Conservation (phyloP, 2,888 invertebrate species). For the Zaprionus obscuricornis region DNA sequence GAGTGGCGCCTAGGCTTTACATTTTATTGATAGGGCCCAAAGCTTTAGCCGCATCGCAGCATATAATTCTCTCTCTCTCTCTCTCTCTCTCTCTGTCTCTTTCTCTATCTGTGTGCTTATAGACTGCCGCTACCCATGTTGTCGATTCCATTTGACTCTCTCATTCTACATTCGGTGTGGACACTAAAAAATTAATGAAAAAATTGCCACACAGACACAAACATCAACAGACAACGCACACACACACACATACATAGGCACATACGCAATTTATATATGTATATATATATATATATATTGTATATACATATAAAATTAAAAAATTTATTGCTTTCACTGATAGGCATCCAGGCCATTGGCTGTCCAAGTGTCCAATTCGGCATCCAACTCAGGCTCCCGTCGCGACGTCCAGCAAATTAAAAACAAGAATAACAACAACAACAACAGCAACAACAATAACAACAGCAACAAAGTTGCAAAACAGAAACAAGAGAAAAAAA, state of each 20-base stretch:
- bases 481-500: constrained; percentile 12
- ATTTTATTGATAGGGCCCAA: constrained; percentile 38
- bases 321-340: constrained; percentile 76
- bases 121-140: not conserved
- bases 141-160: not conserved
- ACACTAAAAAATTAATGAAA: constrained; percentile 76
- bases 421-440: constrained; percentile 46
- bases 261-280: too few species aligned
- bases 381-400: not conserved
- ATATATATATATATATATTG: constrained; percentile 14
- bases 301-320: constrained; percentile 71
- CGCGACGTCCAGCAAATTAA: constrained; percentile 55
- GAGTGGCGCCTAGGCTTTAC: not conserved
- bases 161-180: constrained; percentile 16
- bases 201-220: constrained; percentile 46
- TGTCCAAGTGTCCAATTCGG: constrained; percentile 23
- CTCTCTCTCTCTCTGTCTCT: not conserved
- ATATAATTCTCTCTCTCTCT: constrained; percentile 34
- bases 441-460: constrained; percentile 4
- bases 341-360: constrained; percentile 64
- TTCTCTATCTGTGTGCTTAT: not conserved
- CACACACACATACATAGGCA: not conserved
- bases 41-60: constrained; percentile 30
- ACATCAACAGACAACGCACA: not conserved
- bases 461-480: constrained; percentile 1